Base-by-base conservation (phyloP, 2,797 vertebrate genomes). In the Rousettus madagascariensis region DNA sequence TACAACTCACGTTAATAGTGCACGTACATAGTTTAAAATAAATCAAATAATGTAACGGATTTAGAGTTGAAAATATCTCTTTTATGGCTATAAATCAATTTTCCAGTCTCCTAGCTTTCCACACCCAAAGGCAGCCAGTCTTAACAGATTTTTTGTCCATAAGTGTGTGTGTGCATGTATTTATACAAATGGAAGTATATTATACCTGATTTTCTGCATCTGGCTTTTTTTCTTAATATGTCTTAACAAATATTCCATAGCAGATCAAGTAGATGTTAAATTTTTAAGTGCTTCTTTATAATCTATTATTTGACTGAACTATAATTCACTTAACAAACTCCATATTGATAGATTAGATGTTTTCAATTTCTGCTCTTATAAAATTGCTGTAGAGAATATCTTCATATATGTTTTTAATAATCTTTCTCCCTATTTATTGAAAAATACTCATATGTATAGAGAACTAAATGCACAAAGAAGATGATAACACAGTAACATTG, bases 341-440 rank as follows among this genome's bases (percentile, higher is more conserved):
- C 16, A 22, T 84, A 17, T 72, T 79, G 30, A 30, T 49, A 13
- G 20, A 77, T 86, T 86, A 79, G 74, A 78, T 86, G 80, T 83
- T 96, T 96, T 93, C n/a, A 26, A 41, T 72, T 91, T 91, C 46
- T 95, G n/a, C 80, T 49, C 65, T 80, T 69, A 85, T 17, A 83
- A 74, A 74, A 53, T 82, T 84, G 9, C 75, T 69, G 15, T 84
- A 88, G 65, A 43, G 57, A 91, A 78, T 86, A 53, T 22, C 10
- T 1, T 77, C 49, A 36, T 90, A 77, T 78, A 55, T 43, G 0
- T 85, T 90, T 91, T 90, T 65, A 89, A 85, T 83, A 43, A 55
- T 78, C 11, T 83, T 75, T 95, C 86, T 59, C 49, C 20, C 20
- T 61, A 36, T 86, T 65, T 69, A 78, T 78, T 86, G 24, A 83